phyloP scores from a whole-genome alignment of 2,797 vertebrate genomes.

The Anniella stebbinsi region DNA sequence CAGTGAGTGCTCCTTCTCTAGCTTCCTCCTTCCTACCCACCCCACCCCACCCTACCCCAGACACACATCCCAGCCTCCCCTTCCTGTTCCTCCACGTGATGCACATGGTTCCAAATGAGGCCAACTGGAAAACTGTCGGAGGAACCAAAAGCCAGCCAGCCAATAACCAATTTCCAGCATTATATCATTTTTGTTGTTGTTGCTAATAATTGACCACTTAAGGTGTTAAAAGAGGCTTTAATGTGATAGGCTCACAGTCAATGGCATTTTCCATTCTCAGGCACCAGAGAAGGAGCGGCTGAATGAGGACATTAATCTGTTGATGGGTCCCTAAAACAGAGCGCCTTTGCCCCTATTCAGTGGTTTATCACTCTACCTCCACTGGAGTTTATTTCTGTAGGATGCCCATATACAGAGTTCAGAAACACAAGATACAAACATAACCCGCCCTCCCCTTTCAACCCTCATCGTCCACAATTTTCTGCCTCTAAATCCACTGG shows the following conservation, averaged over 20 bases:
- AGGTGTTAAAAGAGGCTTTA: constrained; percentile 57
- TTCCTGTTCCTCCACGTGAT: not conserved
- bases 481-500: not conserved
- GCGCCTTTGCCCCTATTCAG: not conserved
- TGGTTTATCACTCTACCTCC: not conserved
- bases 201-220: constrained; percentile 70
- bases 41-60: no score
- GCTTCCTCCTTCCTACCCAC: no score
- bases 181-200: not conserved
- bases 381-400: not conserved
- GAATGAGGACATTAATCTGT: constrained; percentile 45
- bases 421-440: rapidly evolving
- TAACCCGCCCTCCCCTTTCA: not conserved
- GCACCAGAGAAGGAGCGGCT: constrained; percentile 23
- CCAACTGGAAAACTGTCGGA: not conserved
- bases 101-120: not conserved
- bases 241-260: constrained; percentile 69
- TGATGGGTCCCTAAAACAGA: constrained; percentile 16
- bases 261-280: constrained; percentile 40
- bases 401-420: not conserved
- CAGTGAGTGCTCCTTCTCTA: not conserved
- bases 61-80: no score
- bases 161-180: constrained; percentile 37
- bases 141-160: constrained; percentile 11
- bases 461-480: not conserved